These are phyloP conservation scores for Pseudomugil gertrudae DNA, from an alignment of 2,797 vertebrate genomes.

Conservation along the genomic window DNA sequence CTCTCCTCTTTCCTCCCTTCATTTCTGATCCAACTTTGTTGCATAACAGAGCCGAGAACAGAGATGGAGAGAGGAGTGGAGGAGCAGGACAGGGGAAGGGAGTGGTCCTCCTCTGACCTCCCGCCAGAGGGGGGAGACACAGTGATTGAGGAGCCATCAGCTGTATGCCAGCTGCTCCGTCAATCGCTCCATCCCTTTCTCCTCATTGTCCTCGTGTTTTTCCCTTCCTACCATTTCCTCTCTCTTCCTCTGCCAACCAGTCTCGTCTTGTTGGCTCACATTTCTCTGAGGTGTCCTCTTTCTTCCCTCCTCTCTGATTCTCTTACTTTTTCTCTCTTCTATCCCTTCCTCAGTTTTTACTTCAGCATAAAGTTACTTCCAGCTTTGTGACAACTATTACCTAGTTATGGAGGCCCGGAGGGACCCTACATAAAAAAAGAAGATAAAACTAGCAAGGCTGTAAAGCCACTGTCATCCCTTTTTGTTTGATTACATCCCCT, in stretches of 20 bases:
- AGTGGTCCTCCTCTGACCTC: conserved; percentile 67
- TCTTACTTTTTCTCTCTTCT: conserved; percentile 22
- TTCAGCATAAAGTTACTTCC: conserved; percentile 41
- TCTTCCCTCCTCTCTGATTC: conserved; percentile 46
- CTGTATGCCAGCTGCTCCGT: conserved; percentile 72
- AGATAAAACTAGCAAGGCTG: conserved; percentile 42
- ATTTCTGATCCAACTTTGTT: conserved; percentile 47
- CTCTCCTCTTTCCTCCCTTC: conserved; percentile 17
- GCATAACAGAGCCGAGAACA: conserved; percentile 62
- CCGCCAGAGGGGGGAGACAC: conserved; percentile 72
- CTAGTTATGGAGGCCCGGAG: conserved; percentile 13
- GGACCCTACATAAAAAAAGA: conserved; percentile 1
- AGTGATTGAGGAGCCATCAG: conserved; percentile 78
- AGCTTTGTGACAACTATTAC: conserved; percentile 45
- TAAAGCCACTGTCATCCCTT: conserved; percentile 35
- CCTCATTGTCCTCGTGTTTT: conserved; percentile 13
- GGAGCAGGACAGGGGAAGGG: conserved; percentile 10
- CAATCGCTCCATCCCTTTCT: conserved; percentile 5
- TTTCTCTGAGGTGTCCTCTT: conserved; percentile 32
- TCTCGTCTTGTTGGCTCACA: conserved; percentile 38
- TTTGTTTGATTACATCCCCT: conserved; percentile 47
- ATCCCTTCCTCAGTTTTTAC: conserved; percentile 25
- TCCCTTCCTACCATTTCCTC: neutral
- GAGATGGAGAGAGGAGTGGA: conserved; percentile 32
- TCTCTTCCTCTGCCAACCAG: conserved; percentile 45